Conservation (phyloP, 2,797 vertebrate species). For the Rhyacichthys aspro region DNA sequence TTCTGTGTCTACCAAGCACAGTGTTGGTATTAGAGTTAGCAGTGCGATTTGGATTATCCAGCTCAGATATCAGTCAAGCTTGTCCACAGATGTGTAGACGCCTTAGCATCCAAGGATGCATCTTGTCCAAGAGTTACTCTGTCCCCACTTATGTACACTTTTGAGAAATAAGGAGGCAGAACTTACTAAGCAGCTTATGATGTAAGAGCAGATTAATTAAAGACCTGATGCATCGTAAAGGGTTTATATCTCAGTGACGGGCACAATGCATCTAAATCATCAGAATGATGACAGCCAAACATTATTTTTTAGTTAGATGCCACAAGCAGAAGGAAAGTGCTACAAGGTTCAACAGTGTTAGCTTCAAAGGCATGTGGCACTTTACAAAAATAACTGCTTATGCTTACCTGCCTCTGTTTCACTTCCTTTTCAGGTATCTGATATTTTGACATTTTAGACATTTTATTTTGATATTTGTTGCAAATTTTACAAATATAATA, state of each 20-base stretch:
- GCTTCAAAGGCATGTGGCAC: constrained; percentile 42
- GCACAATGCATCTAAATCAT: constrained; percentile 58
- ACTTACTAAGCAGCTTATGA: constrained; percentile 73
- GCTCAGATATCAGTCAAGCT: constrained; percentile 52
- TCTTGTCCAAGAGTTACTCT: constrained; percentile 34
- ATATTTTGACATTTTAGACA: constrained; percentile 28
- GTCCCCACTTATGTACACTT: constrained; percentile 61
- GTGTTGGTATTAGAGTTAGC: constrained; percentile 25
- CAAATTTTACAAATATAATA: constrained; percentile 39
- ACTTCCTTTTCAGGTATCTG: constrained; percentile 16
- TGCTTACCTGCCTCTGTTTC: constrained; percentile 19
- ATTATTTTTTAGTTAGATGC: constrained; percentile 51
- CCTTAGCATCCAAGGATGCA: constrained; percentile 35
- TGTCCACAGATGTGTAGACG: constrained; percentile 40
- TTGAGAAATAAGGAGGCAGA: constrained; percentile 64
- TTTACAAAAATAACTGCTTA: constrained; percentile 51
- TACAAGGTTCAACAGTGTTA: too few species aligned
- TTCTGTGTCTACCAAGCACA: constrained; percentile 29
- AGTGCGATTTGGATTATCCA: constrained; percentile 49
- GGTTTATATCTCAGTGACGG: constrained; percentile 67
- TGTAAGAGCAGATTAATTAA: constrained; percentile 78
- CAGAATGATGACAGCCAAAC: constrained; percentile 47
- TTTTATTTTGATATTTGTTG: constrained; percentile 20
- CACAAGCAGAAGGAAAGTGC: constrained; percentile 32
- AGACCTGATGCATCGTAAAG: constrained; percentile 72